Base-by-base conservation (phyloP, 2,113 vertebrate species). In the Lagenorhynchus albirostris region DNA sequence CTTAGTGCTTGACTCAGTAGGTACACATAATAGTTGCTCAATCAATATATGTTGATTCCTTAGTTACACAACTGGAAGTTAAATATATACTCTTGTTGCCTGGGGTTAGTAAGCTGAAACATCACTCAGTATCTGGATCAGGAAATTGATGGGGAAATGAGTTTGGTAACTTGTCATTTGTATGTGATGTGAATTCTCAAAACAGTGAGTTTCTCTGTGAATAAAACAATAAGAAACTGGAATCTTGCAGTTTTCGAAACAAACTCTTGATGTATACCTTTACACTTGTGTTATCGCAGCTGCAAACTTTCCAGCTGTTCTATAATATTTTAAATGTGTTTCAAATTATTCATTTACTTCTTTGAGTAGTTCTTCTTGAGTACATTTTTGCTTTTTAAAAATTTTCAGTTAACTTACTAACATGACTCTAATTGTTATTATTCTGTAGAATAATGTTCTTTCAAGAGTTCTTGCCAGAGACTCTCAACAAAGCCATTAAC, bases 221-320 rank as follows among this genome's bases (percentile, higher is more conserved):
- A 87, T 82, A 90, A 96, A 95, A 96, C 76, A 97, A 65, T 70
- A 93, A 87, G 67, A 91, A 89, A 93, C 53, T 97, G 79, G 62
- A 93, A 86, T 93, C 63, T 76, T 47, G 23, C 36, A 36, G 31
- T 91, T 97, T 92, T 92, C 62, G 95, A 74, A 96, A 86, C 55
- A 95, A 92, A 83, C n/a, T 58, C 20, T 88, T 91, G 38, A 89
- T 89, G 70, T 91, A 89, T 96, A 89, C 33, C 58, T 95, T 91
- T 95, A 91, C 8, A 74, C 50, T 44, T 76, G 79, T 95, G 91
- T 95, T 97, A 60, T 95, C 87, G 31, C 91, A 96, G 92, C 73
- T 93, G 55, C 50, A 87, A 88, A 86, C 47, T 83, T 67, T 86
- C 62, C 79, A 95, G 83, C 53, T 70, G 26, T 94, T 90, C 63